Evolutionary conservation across 2,797 vertebrate genomes (phyloP).

Genomic region (Chiloscyllium punctatum): DNA sequence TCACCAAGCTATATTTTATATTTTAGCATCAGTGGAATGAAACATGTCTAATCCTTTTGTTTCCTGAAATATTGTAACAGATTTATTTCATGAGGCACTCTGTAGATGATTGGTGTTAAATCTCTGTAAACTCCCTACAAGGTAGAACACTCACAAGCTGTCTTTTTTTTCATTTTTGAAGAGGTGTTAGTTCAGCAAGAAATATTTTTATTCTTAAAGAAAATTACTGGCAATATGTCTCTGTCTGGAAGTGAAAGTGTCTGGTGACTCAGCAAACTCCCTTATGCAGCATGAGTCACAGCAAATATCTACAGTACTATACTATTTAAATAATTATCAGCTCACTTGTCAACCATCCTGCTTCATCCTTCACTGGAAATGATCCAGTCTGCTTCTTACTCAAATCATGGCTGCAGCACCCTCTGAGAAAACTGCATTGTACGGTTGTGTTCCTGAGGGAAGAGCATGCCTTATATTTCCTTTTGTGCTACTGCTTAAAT

Average conservation of each 20-base stretch:
- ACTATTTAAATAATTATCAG: not conserved
- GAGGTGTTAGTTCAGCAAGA: too few relatives aligned
- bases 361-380: not conserved
- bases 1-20: not conserved
- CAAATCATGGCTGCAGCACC: not conserved
- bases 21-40: not conserved
- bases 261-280: not conserved
- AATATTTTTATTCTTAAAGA: not conserved
- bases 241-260: not conserved
- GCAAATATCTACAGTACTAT: not conserved
- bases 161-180: too few relatives aligned
- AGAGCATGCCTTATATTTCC: not conserved
- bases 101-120: too few relatives aligned
- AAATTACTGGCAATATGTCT: not conserved
- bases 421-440: not conserved
- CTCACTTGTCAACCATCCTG: not conserved
- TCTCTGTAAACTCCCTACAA: not conserved
- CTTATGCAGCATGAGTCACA: not conserved
- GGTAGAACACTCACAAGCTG: not conserved
- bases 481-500: not conserved
- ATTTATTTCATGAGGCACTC: too few relatives aligned
- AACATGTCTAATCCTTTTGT: not conserved
- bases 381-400: not conserved
- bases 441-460: too few relatives aligned
- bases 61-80: too few relatives aligned